Conservation (phyloP, 2,888 invertebrate genomes). For the Itoplectis maculator region DNA sequence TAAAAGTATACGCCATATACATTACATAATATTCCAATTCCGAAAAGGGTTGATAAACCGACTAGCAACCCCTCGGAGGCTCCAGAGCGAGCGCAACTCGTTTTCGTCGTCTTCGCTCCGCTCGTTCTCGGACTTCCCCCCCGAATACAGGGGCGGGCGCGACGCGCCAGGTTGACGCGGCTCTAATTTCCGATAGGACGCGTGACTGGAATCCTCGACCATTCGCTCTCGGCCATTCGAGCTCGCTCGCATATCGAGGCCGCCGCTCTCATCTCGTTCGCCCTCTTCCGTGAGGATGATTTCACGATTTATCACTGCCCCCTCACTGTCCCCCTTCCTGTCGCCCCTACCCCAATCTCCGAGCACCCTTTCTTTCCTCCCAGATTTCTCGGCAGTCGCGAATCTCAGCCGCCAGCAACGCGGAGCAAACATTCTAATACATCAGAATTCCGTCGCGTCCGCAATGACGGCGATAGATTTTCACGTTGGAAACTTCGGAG, state of each 20-base stretch:
- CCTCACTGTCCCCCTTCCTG: neutral
- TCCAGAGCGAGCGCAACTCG: conserved; percentile 45
- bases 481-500: conserved; percentile 18
- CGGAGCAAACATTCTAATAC: conserved; percentile 44
- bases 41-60: conserved; percentile 39
- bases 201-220: conserved; percentile 81
- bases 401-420: neutral
- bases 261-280: conserved; percentile 25
- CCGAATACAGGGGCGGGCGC: conserved; percentile 61
- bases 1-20: conserved; percentile 6
- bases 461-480: neutral
- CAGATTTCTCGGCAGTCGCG: conserved; percentile 21
- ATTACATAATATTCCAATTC: neutral
- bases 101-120: conserved; percentile 41
- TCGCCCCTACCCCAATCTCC: conserved; percentile 9
- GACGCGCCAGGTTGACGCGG: conserved; percentile 77
- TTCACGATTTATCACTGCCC: conserved; percentile 70
- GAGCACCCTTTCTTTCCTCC: conserved; percentile 33
- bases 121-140: conserved; percentile 47
- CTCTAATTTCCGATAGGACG: conserved; percentile 83
- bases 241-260: conserved; percentile 16
- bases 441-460: conserved; percentile 18
- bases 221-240: conserved; percentile 55
- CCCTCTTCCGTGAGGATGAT: conserved; percentile 67
- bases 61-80: conserved; percentile 9